Conservation (phyloP, 92 coral and sea anemone species). For the Heliopora coerulea region DNA sequence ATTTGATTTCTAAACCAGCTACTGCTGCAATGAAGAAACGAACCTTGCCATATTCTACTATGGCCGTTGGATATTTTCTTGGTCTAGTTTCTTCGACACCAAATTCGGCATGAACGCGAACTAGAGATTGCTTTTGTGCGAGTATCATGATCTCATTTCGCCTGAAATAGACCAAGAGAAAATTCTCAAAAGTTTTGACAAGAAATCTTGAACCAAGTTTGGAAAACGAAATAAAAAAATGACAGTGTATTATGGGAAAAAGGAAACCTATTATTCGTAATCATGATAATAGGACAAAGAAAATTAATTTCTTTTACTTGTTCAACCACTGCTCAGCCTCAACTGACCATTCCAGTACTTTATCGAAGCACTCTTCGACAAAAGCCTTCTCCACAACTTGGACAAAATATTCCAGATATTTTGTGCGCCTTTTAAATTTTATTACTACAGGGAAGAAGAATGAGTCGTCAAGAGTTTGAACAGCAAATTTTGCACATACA, state of each 20-base stretch:
- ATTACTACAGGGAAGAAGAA: conserved; percentile 50
- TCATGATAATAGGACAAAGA: too few relatives aligned
- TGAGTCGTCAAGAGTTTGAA: not conserved
- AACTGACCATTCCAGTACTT: conserved; percentile 78
- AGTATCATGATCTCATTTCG: conserved; percentile 84
- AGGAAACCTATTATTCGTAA: too few relatives aligned
- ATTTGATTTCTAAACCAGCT: not conserved
- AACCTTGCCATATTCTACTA: conserved; percentile 95
- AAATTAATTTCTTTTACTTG: conserved; percentile 49
- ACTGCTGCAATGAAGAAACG: not conserved
- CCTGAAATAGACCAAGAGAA: conserved; percentile 46
- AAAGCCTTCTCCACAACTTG: conserved; percentile 87
- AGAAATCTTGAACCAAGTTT: too few relatives aligned
- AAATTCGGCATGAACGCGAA: conserved; percentile 63
- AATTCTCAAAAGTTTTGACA: too few relatives aligned
- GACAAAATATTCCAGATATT: conserved; percentile 84
- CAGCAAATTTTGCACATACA: not conserved
- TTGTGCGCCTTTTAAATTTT: conserved; percentile 93
- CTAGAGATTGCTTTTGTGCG: conserved; percentile 68
- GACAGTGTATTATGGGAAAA: too few relatives aligned
- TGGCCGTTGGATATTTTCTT: conserved; percentile 91
- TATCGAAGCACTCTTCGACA: conserved; percentile 69
- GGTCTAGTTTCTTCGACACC: conserved; percentile 83
- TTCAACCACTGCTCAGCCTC: conserved; percentile 88
- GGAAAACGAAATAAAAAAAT: too few relatives aligned